Conservation (phyloP, 2,888 invertebrate genomes). For the Tricholauxania praeusta region DNA sequence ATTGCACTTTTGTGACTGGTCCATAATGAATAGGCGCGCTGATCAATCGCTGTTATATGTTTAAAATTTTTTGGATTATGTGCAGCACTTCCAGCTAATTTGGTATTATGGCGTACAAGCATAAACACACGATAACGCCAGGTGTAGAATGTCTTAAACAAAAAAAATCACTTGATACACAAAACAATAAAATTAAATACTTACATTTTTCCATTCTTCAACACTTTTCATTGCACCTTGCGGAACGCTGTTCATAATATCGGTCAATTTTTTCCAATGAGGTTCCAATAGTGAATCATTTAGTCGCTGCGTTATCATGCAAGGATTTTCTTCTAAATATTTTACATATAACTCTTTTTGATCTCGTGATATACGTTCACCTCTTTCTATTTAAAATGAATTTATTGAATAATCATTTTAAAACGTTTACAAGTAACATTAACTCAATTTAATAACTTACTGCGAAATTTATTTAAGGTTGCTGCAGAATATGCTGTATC, state of each 20-base stretch:
- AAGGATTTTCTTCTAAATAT: slow-evolving; percentile 63
- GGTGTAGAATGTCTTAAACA: slow-evolving; percentile 58
- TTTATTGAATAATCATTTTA: background rate
- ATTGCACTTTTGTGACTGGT: slow-evolving; percentile 61
- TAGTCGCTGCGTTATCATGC: slow-evolving; percentile 61
- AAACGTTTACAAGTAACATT: background rate
- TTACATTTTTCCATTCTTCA: slow-evolving; percentile 59
- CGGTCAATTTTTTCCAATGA: slow-evolving; percentile 59
- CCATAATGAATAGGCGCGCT: slow-evolving; percentile 63
- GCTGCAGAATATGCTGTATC: slow-evolving; percentile 56
- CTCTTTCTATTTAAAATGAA: slow-evolving; percentile 51
- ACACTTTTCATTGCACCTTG: slow-evolving; percentile 63
- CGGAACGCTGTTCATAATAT: slow-evolving; percentile 60
- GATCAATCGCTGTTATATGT: slow-evolving; percentile 61
- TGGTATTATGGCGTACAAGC: slow-evolving; percentile 63
- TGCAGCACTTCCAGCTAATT: slow-evolving; percentile 60
- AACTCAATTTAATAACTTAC: slow-evolving; percentile 6
- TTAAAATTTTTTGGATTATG: slow-evolving; percentile 62
- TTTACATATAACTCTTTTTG: slow-evolving; percentile 63
- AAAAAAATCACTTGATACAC: background rate
- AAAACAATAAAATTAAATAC: background rate
- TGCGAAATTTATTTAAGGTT: slow-evolving; percentile 32
- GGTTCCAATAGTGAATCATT: slow-evolving; percentile 61
- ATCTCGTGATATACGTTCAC: slow-evolving; percentile 63
- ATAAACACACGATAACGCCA: slow-evolving; percentile 64